Conservation (phyloP, 2,797 vertebrate genomes). For the Amazona finschi region DNA sequence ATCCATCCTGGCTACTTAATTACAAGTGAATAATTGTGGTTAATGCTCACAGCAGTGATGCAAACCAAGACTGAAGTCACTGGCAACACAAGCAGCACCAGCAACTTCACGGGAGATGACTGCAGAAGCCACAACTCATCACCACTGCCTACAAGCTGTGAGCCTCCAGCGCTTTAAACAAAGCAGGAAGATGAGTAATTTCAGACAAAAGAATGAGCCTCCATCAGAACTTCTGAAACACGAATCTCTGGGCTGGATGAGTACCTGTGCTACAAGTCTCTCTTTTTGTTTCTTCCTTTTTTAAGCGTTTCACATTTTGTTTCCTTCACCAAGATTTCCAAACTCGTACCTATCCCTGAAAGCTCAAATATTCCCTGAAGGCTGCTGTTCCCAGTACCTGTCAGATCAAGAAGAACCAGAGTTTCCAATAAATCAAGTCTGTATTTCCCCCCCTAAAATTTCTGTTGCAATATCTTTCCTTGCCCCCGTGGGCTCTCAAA, state of each 20-base stretch:
- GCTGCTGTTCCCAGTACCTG: not conserved
- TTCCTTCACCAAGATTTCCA: not conserved
- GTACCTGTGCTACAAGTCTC: not conserved
- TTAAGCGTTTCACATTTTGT: not conserved
- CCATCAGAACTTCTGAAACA: conserved; percentile 6
- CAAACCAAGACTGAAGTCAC: not conserved
- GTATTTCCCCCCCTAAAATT: not conserved
- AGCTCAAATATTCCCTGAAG: conserved; percentile 11
- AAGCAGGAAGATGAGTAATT: conserved; percentile 35
- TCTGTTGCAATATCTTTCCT: not conserved
- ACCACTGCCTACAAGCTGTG: not conserved
- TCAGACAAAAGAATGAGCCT: conserved; percentile 37
- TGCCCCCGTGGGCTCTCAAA: not conserved
- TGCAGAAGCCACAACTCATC: not conserved
- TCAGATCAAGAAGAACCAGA: not conserved
- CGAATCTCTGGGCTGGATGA: not conserved
- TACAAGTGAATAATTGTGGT: not conserved
- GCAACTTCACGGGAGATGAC: not conserved
- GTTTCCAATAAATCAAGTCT: not conserved
- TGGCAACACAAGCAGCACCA: not conserved
- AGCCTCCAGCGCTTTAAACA: not conserved
- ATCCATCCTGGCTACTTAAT: not conserved
- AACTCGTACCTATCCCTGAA: not conserved
- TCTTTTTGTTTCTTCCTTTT: not conserved
- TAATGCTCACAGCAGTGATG: not conserved